phyloP scores from a whole-genome alignment of 92 coral and sea anemone species.

The Porites cylindrica region DNA sequence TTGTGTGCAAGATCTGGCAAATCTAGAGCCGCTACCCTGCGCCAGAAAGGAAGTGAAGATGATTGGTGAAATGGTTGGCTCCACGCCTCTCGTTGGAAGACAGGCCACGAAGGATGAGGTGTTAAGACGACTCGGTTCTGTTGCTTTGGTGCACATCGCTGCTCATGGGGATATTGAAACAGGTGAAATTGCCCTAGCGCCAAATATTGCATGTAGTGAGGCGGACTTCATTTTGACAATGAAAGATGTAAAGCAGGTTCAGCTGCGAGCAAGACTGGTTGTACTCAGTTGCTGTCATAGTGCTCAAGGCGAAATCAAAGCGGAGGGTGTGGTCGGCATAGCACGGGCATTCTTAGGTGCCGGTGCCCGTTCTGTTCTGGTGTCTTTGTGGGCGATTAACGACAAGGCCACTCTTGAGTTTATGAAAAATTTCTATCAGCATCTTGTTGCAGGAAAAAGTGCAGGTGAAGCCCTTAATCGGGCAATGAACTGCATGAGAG shows the following conservation, averaged over 20 bases:
- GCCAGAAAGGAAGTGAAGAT: not conserved
- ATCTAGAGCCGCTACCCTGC: not conserved
- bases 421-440: not conserved
- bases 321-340: not conserved
- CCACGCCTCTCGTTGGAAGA: not conserved
- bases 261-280: not conserved
- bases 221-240: not conserved
- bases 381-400: not conserved
- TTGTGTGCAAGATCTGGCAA: not conserved
- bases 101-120: not conserved
- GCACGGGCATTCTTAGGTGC: constrained; percentile 10
- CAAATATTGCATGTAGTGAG: not conserved
- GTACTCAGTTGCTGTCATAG: not conserved
- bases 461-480: not conserved
- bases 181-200: not conserved
- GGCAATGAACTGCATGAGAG: not conserved
- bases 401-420: not conserved
- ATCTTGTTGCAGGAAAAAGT: not conserved
- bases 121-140: not conserved
- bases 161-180: not conserved
- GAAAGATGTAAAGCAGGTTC: not conserved
- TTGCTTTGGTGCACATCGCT: not conserved
- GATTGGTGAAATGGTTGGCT: not conserved
- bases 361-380: not conserved
- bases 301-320: not conserved